Evolutionary conservation across 2,113 vertebrate species (phyloP).

Genomic region (Sceloporus undulatus): DNA sequence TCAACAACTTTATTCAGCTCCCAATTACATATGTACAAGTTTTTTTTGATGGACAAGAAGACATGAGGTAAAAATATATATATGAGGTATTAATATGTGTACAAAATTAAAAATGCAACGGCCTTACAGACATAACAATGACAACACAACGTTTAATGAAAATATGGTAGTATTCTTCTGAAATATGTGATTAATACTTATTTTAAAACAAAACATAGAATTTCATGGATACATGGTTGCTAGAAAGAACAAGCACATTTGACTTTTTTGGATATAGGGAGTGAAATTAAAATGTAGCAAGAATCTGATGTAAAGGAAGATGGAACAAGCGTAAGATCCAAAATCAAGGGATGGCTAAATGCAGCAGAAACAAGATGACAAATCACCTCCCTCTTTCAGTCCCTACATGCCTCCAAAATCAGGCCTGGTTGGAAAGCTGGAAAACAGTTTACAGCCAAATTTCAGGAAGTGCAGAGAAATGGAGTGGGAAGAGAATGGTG

Average conservation of each 20-base stretch:
- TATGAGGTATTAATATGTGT: slow-evolving; percentile 82
- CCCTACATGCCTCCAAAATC: too few species aligned
- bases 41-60: slow-evolving; percentile 75
- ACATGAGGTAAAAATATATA: slow-evolving; percentile 81
- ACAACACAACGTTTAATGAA: slow-evolving; percentile 72
- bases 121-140: slow-evolving; percentile 74
- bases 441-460: too few species aligned
- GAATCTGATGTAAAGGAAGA: neutral
- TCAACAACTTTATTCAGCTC: slow-evolving; percentile 78
- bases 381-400: too few species aligned
- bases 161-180: slow-evolving; percentile 71
- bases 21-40: slow-evolving; percentile 80
- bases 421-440: too few species aligned
- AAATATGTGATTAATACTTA: slow-evolving; percentile 61
- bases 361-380: too few species aligned
- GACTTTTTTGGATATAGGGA: slow-evolving; percentile 38
- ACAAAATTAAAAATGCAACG: slow-evolving; percentile 79
- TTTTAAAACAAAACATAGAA: slow-evolving; percentile 40
- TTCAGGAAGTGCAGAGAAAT: too few species aligned
- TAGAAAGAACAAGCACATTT: slow-evolving; percentile 46
- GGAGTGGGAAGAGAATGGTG: too few species aligned
- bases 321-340: too few species aligned
- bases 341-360: too few species aligned
- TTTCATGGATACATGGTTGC: slow-evolving; percentile 51
- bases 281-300: neutral